Conservation (phyloP, 2,113 vertebrate genomes). For the Leucopternis melanops region DNA sequence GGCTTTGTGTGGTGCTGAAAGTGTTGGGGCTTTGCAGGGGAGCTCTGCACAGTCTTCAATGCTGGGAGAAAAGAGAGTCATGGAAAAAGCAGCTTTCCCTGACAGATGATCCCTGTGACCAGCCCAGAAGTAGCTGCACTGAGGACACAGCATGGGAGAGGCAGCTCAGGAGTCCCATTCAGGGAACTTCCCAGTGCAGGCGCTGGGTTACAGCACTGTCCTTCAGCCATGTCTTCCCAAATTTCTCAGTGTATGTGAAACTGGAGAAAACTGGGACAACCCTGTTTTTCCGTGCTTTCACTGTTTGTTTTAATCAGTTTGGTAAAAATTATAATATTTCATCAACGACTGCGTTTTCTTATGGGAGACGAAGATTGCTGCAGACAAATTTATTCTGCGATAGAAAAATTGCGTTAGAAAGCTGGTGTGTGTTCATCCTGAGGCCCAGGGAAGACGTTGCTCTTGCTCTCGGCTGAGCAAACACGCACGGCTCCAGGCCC, state of each 20-base stretch:
- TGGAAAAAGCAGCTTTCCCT: background rate
- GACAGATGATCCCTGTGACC: background rate
- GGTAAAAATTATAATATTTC: background rate
- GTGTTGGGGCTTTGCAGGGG: background rate
- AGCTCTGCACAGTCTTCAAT: background rate
- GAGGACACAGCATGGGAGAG: background rate
- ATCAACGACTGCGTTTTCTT: background rate
- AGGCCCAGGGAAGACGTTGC: background rate
- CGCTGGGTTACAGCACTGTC: rapidly evolving
- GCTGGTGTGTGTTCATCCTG: too few relatives aligned
- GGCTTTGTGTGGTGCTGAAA: background rate
- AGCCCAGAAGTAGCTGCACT: background rate
- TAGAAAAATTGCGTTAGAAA: background rate
- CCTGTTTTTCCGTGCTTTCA: background rate
- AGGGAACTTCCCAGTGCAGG: background rate
- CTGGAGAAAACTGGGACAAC: background rate
- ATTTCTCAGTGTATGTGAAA: background rate
- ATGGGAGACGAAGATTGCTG: background rate
- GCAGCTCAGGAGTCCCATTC: background rate
- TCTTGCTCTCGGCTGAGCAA: background rate
- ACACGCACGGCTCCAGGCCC: rapidly evolving
- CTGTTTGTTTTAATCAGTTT: background rate
- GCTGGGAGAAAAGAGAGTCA: rapidly evolving
- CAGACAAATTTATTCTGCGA: background rate
- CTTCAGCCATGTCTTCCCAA: background rate